Conservation (phyloP, 53 echinoderm and acorn worm species). For the Apostichopus leukothele region DNA sequence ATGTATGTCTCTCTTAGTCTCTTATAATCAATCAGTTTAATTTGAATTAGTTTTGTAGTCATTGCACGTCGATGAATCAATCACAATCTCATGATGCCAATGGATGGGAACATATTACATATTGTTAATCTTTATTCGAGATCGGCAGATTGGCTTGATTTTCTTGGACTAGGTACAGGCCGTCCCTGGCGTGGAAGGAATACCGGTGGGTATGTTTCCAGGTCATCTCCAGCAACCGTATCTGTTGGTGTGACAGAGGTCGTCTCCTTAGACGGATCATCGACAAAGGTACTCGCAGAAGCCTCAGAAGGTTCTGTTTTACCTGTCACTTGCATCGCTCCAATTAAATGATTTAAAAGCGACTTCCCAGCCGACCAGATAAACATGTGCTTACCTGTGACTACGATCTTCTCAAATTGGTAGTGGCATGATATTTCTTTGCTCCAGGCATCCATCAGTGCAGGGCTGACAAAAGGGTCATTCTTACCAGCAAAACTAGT, state of each 20-base stretch:
- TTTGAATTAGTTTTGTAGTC: too few species aligned
- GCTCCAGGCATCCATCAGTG: slow-evolving; percentile 85
- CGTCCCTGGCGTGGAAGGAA: slow-evolving; percentile 7
- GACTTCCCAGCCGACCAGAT: slow-evolving; percentile 65
- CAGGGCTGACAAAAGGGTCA: slow-evolving; percentile 79
- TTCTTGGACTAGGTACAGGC: slow-evolving; percentile 34
- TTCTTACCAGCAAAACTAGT: slow-evolving; percentile 85
- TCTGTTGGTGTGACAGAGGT: background rate
- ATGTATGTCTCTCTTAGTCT: too few species aligned
- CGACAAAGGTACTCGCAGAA: background rate
- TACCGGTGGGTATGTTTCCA: background rate
- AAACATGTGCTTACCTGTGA: slow-evolving; percentile 93
- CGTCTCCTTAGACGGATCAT: background rate
- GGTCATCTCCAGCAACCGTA: background rate
- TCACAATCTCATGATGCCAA: too few species aligned
- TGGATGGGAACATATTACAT: too few species aligned
- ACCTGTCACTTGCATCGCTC: slow-evolving; percentile 46
- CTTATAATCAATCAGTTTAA: too few species aligned
- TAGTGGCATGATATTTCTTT: slow-evolving; percentile 65
- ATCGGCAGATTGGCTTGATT: slow-evolving; percentile 16
- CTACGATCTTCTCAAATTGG: slow-evolving; percentile 77
- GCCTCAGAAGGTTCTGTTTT: background rate
- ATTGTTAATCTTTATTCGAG: too few species aligned
- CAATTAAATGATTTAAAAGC: slow-evolving; percentile 72
- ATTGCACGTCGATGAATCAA: too few species aligned